These are phyloP conservation scores for Nasonia vitripennis DNA, from an alignment of 1,140 invertebrate species.

Conservation along the genomic window DNA sequence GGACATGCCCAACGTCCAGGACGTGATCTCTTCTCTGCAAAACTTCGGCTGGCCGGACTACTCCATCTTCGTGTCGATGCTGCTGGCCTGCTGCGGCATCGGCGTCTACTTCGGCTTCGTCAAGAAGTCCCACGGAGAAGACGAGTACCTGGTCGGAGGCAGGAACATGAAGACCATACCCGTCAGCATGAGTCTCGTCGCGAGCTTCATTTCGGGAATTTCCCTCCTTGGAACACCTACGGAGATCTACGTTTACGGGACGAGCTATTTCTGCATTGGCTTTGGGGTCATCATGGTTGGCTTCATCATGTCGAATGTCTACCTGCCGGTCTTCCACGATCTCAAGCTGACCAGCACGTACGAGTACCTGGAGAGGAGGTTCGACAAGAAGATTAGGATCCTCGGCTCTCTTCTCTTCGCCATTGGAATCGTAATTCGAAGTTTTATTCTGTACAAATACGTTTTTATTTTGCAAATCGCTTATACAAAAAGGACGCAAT, in stretches of 20 bases:
- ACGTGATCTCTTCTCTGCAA: constrained; percentile 78
- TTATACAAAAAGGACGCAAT: no score
- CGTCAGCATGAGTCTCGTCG: constrained; percentile 87
- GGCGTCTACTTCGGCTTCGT: constrained; percentile 88
- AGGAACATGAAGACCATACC: constrained; percentile 88
- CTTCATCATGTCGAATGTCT: constrained; percentile 81
- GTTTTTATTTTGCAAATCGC: no score
- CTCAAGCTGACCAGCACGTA: constrained; percentile 88
- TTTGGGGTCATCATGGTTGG: constrained; percentile 80
- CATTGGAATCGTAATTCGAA: constrained; percentile 77
- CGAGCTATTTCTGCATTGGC: constrained; percentile 81
- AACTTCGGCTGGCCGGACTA: constrained; percentile 83
- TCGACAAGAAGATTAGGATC: constrained; percentile 81
- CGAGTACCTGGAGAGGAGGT: constrained; percentile 89
- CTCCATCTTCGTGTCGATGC: constrained; percentile 82
- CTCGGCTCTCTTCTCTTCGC: constrained; percentile 86
- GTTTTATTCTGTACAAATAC: not conserved
- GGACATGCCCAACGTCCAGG: constrained; percentile 74
- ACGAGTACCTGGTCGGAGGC: constrained; percentile 89
- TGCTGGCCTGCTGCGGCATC: constrained; percentile 82
- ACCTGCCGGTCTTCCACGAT: constrained; percentile 88
- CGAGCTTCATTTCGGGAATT: constrained; percentile 80
- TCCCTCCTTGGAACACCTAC: constrained; percentile 87
- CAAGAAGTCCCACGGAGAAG: constrained; percentile 80
- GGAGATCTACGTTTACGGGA: constrained; percentile 89